Evolutionary conservation across 2,113 vertebrate species (phyloP).

Genomic region (Spizaetus ornatus): DNA sequence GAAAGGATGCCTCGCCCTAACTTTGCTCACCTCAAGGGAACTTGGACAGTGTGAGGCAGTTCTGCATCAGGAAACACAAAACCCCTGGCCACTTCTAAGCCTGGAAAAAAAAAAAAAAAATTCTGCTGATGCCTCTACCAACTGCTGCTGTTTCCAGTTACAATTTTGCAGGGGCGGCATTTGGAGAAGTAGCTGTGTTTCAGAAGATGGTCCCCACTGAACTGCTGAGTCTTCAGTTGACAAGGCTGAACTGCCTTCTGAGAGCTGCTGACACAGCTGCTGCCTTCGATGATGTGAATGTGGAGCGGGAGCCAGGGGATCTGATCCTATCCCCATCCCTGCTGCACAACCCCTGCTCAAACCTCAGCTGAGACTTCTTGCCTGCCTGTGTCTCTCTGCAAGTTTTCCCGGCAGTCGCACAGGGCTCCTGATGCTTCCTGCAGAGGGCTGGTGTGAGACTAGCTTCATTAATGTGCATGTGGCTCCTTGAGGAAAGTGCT

Average conservation of each 20-base stretch:
- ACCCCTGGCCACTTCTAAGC: background rate
- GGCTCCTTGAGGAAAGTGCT: background rate
- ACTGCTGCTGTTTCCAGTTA: background rate
- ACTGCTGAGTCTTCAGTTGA: background rate
- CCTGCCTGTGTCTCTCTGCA: rapidly evolving
- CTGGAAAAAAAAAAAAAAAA: too few relatives aligned
- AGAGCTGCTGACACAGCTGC: background rate
- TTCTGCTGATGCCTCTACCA: background rate
- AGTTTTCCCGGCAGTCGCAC: rapidly evolving
- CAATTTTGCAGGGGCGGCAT: rapidly evolving
- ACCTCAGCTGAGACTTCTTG: background rate
- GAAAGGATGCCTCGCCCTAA: rapidly evolving
- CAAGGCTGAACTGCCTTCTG: background rate
- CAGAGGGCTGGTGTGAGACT: background rate
- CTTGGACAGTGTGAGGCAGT: rapidly evolving
- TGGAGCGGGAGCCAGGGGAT: background rate
- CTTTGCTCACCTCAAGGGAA: background rate
- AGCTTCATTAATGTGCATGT: rapidly evolving
- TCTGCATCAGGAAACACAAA: background rate
- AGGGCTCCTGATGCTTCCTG: background rate
- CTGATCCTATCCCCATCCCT: background rate
- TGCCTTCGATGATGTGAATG: rapidly evolving
- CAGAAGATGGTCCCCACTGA: background rate
- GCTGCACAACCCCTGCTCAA: background rate
- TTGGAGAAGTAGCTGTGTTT: background rate